These are phyloP conservation scores for Semicossyphus pulcher DNA, from an alignment of 2,113 vertebrate genomes.

Conservation along the genomic window DNA sequence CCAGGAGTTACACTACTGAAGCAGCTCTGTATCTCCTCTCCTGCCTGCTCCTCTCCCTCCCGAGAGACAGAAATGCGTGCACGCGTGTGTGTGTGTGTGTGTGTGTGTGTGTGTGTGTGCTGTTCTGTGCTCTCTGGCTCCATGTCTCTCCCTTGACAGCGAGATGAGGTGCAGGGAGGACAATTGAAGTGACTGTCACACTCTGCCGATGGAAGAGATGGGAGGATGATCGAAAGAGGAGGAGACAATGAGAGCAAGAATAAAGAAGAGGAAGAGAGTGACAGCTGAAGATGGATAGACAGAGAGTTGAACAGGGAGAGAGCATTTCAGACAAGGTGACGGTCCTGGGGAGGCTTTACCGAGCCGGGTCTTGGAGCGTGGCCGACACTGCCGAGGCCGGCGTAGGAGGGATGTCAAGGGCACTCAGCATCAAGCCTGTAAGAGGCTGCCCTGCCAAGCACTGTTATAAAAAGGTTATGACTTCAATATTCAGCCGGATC, in stretches of 20 bases:
- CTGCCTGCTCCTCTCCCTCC: slow-evolving; percentile 13
- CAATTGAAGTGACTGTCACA: slow-evolving; percentile 64
- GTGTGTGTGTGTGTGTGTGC: neutral
- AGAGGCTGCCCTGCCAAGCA: slow-evolving; percentile 59
- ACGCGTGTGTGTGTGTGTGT: neutral
- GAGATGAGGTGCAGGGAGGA: slow-evolving; percentile 53
- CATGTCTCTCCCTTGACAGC: slow-evolving; percentile 30
- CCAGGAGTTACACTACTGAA: slow-evolving; percentile 27
- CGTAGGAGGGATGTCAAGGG: slow-evolving; percentile 65
- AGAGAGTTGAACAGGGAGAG: slow-evolving; percentile 23
- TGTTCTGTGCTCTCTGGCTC: neutral
- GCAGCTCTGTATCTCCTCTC: slow-evolving; percentile 46
- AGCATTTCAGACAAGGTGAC: slow-evolving; percentile 51
- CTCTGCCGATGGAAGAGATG: slow-evolving; percentile 48
- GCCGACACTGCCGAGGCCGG: slow-evolving; percentile 21
- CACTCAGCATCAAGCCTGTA: slow-evolving; percentile 66
- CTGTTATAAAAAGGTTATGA: slow-evolving; percentile 65
- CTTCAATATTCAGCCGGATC: slow-evolving; percentile 71
- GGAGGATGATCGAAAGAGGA: slow-evolving; percentile 45
- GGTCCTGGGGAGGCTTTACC: slow-evolving; percentile 45
- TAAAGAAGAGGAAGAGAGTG: slow-evolving; percentile 33
- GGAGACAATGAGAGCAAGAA: slow-evolving; percentile 54
- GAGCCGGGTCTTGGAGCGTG: slow-evolving; percentile 27
- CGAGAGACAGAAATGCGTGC: slow-evolving; percentile 3
- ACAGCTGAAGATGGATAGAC: slow-evolving; percentile 45